Evolutionary conservation across 2,888 invertebrate species (phyloP).

Genomic region (Phalera bucephala): DNA sequence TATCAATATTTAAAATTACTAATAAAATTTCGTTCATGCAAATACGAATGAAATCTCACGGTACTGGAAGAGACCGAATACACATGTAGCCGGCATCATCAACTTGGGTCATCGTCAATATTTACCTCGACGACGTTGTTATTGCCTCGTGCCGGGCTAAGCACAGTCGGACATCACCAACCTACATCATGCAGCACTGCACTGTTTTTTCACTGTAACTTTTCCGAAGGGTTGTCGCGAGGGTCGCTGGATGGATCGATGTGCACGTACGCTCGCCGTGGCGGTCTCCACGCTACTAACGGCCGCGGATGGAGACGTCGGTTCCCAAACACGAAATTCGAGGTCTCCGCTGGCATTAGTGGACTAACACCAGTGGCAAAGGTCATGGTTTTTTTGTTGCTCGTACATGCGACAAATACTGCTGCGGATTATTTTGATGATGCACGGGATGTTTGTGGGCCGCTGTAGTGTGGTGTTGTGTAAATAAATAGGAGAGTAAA

Average conservation of each 20-base stretch:
- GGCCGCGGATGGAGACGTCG: slow-evolving; percentile 45
- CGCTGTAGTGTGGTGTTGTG: background rate
- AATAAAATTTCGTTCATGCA: slow-evolving; percentile 21
- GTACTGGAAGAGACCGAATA: slow-evolving; percentile 32
- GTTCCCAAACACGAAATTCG: slow-evolving; percentile 60
- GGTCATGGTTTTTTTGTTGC: slow-evolving; percentile 60
- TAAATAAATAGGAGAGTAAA: background rate
- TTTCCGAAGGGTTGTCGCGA: slow-evolving; percentile 40
- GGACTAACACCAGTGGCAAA: slow-evolving; percentile 57
- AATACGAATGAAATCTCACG: slow-evolving; percentile 40
- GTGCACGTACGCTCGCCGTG: slow-evolving; percentile 55
- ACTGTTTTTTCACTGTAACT: slow-evolving; percentile 44
- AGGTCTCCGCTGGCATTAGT: slow-evolving; percentile 65
- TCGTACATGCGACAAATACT: slow-evolving; percentile 13
- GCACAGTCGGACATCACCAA: slow-evolving; percentile 42
- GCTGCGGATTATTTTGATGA: slow-evolving; percentile 16
- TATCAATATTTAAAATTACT: no score
- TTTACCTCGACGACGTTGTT: slow-evolving; percentile 67
- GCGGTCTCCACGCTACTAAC: slow-evolving; percentile 65
- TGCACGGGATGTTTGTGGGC: slow-evolving; percentile 8
- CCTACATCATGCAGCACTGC: slow-evolving; percentile 48
- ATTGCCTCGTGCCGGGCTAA: slow-evolving; percentile 39
- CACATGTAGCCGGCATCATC: slow-evolving; percentile 18
- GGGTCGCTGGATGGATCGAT: slow-evolving; percentile 19
- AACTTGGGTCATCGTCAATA: slow-evolving; percentile 57